These are phyloP conservation scores for Nemotelus pantherinus DNA, from an alignment of 2,888 invertebrate genomes.

Conservation along the genomic window DNA sequence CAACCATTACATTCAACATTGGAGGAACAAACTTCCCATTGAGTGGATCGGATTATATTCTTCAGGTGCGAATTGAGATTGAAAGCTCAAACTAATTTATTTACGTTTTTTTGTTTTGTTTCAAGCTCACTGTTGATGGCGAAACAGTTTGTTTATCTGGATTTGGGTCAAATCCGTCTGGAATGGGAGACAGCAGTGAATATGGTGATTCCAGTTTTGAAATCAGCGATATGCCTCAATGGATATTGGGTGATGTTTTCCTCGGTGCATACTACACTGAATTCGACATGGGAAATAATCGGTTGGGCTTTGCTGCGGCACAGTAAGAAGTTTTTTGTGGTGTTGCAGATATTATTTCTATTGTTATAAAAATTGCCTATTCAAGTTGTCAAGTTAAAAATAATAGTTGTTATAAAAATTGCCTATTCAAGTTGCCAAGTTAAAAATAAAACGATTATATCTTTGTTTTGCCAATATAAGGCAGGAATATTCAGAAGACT, in stretches of 20 bases:
- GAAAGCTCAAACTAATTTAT: neutral
- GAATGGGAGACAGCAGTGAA: neutral
- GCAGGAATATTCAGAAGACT: too few species aligned
- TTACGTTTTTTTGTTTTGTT: neutral
- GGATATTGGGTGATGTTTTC: conserved; percentile 98
- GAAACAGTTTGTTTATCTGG: conserved; percentile 90
- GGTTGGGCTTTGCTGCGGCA: conserved; percentile 85
- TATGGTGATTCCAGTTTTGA: conserved; percentile 63
- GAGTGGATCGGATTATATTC: conserved; percentile 80
- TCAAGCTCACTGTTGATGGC: conserved; percentile 72
- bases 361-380: too few species aligned
- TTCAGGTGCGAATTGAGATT: neutral
- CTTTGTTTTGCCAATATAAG: too few species aligned
- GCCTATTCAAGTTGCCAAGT: too few species aligned
- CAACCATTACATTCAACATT: conserved; percentile 76
- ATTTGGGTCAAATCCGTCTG: conserved; percentile 89
- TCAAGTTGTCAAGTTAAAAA: too few species aligned
- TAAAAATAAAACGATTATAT: too few species aligned
- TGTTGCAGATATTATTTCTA: neutral
- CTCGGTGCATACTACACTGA: conserved; percentile 94
- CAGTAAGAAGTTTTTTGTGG: conserved; percentile 57
- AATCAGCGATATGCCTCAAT: conserved; percentile 87
- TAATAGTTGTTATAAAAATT: too few species aligned
- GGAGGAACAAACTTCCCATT: conserved; percentile 77
- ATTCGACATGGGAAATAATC: conserved; percentile 86